A percentile compares a stretch with the other conserved stretches of the same genome.
These are phyloP conservation scores for Drosophila mercatorum DNA, from an alignment of 2,888 invertebrate genomes.

Conservation along the genomic window DNA sequence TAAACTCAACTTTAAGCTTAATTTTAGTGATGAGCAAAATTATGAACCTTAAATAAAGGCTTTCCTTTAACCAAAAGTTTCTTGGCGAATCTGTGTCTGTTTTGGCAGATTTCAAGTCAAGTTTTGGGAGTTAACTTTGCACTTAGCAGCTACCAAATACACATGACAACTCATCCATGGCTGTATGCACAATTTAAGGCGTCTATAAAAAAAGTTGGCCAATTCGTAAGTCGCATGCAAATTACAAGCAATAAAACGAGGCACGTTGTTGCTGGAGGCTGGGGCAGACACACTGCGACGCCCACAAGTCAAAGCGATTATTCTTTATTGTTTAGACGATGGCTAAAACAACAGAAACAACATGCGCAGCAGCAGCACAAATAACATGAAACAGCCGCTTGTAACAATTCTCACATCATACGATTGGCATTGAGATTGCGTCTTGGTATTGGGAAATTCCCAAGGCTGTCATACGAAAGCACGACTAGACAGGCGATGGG, in stretches of 20 bases:
- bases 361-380: constrained; percentile 18
- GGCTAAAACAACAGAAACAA: constrained; percentile 33
- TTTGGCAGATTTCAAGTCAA: background rate
- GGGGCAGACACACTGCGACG: constrained; percentile 23
- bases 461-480: constrained; percentile 74
- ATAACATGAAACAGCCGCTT: constrained; percentile 59
- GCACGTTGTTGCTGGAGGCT: constrained; percentile 61
- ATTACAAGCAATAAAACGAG: constrained; percentile 78
- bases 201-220: constrained; percentile 64
- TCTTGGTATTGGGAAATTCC: constrained; percentile 76
- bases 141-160: constrained; percentile 34
- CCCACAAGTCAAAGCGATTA: constrained; percentile 73
- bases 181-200: constrained; percentile 67
- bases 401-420: constrained; percentile 84
- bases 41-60: background rate
- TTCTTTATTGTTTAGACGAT: constrained; percentile 80
- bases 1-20: background rate
- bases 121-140: constrained; percentile 41
- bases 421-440: constrained; percentile 81
- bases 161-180: constrained; percentile 46
- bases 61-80: too few relatives aligned
- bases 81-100: background rate
- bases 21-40: background rate
- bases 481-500: constrained; percentile 37
- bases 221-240: constrained; percentile 73